Conservation (phyloP, 2,113 vertebrate genomes). For the Gnathonemus longibarbis region DNA sequence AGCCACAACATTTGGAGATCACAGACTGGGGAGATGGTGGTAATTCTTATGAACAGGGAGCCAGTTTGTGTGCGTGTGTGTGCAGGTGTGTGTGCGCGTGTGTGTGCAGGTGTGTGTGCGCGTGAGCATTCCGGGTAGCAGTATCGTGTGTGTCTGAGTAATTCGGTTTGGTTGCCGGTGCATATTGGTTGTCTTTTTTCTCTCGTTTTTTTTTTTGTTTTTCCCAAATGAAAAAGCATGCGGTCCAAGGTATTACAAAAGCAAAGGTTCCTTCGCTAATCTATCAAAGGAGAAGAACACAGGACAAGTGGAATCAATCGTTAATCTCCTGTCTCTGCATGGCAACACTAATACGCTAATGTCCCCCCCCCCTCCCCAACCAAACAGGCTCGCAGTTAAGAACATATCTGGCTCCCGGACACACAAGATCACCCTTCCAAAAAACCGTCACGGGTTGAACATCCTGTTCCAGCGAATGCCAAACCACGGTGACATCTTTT, state of each 20-base stretch:
- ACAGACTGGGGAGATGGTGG: conserved; percentile 33
- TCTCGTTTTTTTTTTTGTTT: background rate
- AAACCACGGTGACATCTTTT: background rate
- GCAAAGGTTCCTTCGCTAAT: conserved; percentile 29
- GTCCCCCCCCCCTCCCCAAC: background rate
- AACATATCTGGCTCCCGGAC: background rate
- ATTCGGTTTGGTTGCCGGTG: conserved; percentile 15
- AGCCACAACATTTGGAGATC: conserved; percentile 53
- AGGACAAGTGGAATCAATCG: conserved; percentile 31
- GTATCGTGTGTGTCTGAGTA: conserved; percentile 30
- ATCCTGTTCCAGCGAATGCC: background rate
- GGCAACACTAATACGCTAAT: conserved; percentile 18
- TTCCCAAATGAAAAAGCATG: conserved; percentile 11
- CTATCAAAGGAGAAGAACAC: conserved; percentile 28
- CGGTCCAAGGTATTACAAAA: conserved; percentile 23
- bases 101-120: background rate
- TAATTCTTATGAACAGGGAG: conserved; percentile 44
- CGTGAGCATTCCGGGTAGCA: conserved; percentile 22
- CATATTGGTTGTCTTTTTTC: background rate
- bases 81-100: background rate
- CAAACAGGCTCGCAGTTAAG: conserved; percentile 8
- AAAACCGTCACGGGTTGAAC: background rate
- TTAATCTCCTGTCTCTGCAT: conserved; percentile 25
- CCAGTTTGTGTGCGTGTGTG: conserved; percentile 30
- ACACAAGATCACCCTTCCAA: background rate